Evolutionary conservation across 2,888 invertebrate genomes (phyloP).

Genomic region (Trimorus sp.): DNA sequence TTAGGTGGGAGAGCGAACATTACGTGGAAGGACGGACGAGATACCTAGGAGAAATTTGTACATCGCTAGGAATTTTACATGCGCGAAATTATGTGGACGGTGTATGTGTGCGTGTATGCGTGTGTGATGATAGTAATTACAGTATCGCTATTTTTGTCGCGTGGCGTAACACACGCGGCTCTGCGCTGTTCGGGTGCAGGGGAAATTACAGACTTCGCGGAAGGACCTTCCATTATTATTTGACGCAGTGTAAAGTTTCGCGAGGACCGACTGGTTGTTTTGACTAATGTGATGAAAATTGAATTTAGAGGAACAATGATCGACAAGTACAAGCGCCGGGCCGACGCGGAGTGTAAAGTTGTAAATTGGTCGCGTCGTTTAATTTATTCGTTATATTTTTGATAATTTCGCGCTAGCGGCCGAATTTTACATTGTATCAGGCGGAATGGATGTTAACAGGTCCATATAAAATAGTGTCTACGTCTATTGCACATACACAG

Average conservation of each 20-base stretch:
- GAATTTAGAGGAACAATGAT: constrained; percentile 49
- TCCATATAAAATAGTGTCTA: no score
- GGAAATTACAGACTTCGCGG: constrained; percentile 58
- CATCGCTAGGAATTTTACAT: constrained; percentile 60
- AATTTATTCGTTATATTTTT: constrained; percentile 55
- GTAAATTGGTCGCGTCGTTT: constrained; percentile 32
- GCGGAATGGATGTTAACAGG: background rate
- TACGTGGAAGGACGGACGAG: constrained; percentile 2
- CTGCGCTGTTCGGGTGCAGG: constrained; percentile 32
- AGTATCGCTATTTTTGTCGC: constrained; percentile 62
- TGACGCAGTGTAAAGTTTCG: constrained; percentile 60
- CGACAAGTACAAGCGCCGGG: constrained; percentile 46
- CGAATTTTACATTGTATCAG: constrained; percentile 44
- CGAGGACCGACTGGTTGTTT: constrained; percentile 51
- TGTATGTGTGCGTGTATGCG: background rate
- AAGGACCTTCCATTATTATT: constrained; percentile 60
- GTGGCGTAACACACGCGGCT: constrained; percentile 42
- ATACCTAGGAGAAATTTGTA: constrained; percentile 59
- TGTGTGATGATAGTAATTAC: constrained; percentile 59
- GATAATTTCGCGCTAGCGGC: constrained; percentile 35
- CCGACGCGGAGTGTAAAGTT: constrained; percentile 17
- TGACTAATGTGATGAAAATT: constrained; percentile 61
- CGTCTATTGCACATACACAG: no score
- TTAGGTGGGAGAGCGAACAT: constrained; percentile 36
- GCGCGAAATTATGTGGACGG: constrained; percentile 43